Percentiles rank a stretch among this genome's conserved stretches.
These are phyloP conservation scores for Corythucha ciliata DNA, from an alignment of 2,888 invertebrate species.

Conservation along the genomic window DNA sequence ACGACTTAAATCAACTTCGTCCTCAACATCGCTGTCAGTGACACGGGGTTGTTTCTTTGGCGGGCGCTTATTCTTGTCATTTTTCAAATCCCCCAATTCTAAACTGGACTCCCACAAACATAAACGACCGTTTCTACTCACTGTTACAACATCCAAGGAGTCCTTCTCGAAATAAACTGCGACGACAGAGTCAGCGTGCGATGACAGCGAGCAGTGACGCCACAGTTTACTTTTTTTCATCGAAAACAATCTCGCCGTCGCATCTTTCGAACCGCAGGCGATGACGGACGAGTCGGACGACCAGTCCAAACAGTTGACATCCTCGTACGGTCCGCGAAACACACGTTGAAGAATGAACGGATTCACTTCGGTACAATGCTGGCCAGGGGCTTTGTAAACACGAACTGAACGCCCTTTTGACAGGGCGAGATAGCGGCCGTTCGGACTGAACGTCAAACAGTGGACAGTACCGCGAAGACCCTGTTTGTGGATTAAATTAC, in stretches of 20 bases:
- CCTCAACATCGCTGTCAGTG: slow-evolving; percentile 39
- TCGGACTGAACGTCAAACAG: slow-evolving; percentile 81
- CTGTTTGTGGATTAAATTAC: slow-evolving; percentile 71
- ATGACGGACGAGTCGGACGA: slow-evolving; percentile 78
- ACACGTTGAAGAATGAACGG: slow-evolving; percentile 78
- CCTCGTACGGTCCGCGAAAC: slow-evolving; percentile 72
- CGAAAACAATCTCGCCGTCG: slow-evolving; percentile 70
- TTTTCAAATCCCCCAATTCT: slow-evolving; percentile 57
- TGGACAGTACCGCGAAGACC: slow-evolving; percentile 69
- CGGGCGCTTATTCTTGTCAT: slow-evolving; percentile 44
- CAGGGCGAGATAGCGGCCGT: slow-evolving; percentile 86
- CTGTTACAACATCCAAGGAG: slow-evolving; percentile 72
- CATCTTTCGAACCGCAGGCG: slow-evolving; percentile 86
- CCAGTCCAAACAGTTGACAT: slow-evolving; percentile 84
- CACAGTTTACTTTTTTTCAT: slow-evolving; percentile 66
- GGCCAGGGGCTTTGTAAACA: slow-evolving; percentile 76
- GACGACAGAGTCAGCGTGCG: slow-evolving; percentile 76
- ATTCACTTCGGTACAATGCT: slow-evolving; percentile 70
- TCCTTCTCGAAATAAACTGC: slow-evolving; percentile 80
- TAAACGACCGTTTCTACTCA: slow-evolving; percentile 65
- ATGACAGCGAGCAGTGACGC: slow-evolving; percentile 63
- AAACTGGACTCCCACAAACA: slow-evolving; percentile 79
- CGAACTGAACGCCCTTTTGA: slow-evolving; percentile 73
- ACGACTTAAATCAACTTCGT: slow-evolving; percentile 35
- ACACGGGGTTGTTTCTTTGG: slow-evolving; percentile 42